Conservation (phyloP, 1,140 invertebrate genomes). For the Halictus rubicundus region DNA sequence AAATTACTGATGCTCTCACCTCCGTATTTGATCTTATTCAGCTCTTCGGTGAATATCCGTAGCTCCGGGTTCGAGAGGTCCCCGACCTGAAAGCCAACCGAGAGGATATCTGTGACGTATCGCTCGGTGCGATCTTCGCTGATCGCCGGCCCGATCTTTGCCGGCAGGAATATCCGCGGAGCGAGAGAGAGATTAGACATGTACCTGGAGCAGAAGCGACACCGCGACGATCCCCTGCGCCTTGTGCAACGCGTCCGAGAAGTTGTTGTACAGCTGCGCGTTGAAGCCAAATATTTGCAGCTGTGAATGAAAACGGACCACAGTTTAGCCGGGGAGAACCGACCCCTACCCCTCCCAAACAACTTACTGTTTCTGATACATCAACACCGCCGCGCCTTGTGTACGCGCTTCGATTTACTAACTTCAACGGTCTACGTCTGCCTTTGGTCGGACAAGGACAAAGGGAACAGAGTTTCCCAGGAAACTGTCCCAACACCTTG, state of each 20-base stretch:
- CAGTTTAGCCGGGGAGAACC: too few species aligned
- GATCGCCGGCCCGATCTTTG: constrained; percentile 41
- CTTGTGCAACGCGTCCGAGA: constrained; percentile 92
- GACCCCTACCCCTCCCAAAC: too few species aligned
- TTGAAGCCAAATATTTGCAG: constrained; percentile 97
- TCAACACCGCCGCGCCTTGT: too few species aligned
- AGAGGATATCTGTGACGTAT: constrained; percentile 64
- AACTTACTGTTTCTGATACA: too few species aligned
- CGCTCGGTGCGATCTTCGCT: constrained; percentile 58
- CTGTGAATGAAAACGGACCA: constrained; percentile 81
- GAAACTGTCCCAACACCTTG: too few species aligned
- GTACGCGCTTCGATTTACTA: too few species aligned
- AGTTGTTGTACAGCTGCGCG: constrained; percentile 95
- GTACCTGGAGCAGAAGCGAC: constrained; percentile 93
- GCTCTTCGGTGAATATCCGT: constrained; percentile 91
- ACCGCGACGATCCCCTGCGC: constrained; percentile 94
- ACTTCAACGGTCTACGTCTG: too few species aligned
- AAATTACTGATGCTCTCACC: constrained; percentile 82
- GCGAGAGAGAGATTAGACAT: constrained; percentile 63
- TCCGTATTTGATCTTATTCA: constrained; percentile 93
- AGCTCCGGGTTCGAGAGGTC: constrained; percentile 93
- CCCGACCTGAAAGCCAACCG: constrained; percentile 85
- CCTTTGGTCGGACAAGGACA: too few species aligned
- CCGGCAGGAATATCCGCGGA: constrained; percentile 8
- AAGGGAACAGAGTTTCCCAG: too few species aligned